Percentiles rank a stretch among this genome's conserved stretches.
Evolutionary conservation across 2,888 invertebrate species (phyloP).

Genomic region (Mycogona germanica): DNA sequence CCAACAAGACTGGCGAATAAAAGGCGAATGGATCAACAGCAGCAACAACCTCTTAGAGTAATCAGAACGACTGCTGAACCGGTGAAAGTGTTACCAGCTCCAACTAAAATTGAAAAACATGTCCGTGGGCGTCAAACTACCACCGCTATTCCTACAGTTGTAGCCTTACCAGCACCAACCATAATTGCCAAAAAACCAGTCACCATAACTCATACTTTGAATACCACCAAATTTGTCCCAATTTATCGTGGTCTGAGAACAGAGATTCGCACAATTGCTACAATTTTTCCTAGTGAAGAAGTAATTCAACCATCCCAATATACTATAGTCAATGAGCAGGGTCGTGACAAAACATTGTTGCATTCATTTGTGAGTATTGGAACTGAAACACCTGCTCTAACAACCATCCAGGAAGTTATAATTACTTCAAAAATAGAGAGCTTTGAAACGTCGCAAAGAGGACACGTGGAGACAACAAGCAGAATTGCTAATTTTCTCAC

Average conservation of each 20-base stretch:
- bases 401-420: conserved; percentile 18
- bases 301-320: conserved; percentile 19
- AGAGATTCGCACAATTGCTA: conserved; percentile 19
- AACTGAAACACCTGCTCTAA: conserved; percentile 16
- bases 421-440: conserved; percentile 18
- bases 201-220: conserved; percentile 19
- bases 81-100: background rate
- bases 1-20: conserved; percentile 6
- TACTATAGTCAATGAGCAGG: conserved; percentile 11
- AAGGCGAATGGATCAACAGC: background rate
- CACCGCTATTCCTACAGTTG: too few species aligned
- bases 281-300: conserved; percentile 17
- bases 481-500: conserved; percentile 12
- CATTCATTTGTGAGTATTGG: conserved; percentile 11
- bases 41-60: background rate
- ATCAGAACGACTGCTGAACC: background rate
- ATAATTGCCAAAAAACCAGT: background rate
- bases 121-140: background rate
- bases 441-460: conserved; percentile 1
- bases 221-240: conserved; percentile 19
- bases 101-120: background rate
- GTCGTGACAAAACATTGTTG: conserved; percentile 10
- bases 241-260: conserved; percentile 20
- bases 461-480: conserved; percentile 10
- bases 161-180: background rate